Evolutionary conservation across 2,113 vertebrate species (phyloP).

Genomic region (Guaruba guarouba): DNA sequence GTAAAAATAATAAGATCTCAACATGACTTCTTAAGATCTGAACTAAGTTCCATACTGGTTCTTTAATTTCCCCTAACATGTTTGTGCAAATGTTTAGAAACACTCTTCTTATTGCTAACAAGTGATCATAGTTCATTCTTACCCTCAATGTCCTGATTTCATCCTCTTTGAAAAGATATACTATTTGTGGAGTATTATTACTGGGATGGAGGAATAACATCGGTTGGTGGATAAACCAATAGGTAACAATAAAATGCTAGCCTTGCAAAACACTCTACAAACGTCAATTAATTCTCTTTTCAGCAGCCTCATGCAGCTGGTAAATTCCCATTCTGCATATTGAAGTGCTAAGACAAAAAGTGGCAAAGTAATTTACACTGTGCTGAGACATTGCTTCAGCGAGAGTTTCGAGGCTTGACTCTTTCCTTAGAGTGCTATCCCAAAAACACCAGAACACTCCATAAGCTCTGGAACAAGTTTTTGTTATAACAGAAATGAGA

Average conservation of each 20-base stretch:
- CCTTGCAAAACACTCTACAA: conserved; percentile 20
- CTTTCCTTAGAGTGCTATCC: background rate
- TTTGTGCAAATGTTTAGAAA: background rate
- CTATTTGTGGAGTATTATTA: conserved; percentile 16
- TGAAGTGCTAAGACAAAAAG: background rate
- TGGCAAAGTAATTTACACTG: background rate
- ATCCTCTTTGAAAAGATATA: background rate
- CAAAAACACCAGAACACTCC: background rate
- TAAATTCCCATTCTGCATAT: background rate
- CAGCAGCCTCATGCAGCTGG: background rate
- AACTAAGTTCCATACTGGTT: background rate
- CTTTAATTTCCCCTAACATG: background rate
- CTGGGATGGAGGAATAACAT: background rate
- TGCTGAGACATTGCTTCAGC: background rate
- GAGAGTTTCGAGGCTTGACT: background rate
- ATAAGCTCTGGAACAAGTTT: background rate
- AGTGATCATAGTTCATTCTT: background rate
- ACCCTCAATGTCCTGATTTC: background rate
- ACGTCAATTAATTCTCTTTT: conserved; percentile 36
- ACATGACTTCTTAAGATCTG: background rate
- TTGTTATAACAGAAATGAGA: background rate
- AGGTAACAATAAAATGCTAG: background rate
- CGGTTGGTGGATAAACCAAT: conserved; percentile 33
- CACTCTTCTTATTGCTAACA: background rate
- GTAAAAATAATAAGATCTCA: background rate